Base-by-base conservation (phyloP, 2,797 vertebrate genomes). In the Tenualosa ilisha region DNA sequence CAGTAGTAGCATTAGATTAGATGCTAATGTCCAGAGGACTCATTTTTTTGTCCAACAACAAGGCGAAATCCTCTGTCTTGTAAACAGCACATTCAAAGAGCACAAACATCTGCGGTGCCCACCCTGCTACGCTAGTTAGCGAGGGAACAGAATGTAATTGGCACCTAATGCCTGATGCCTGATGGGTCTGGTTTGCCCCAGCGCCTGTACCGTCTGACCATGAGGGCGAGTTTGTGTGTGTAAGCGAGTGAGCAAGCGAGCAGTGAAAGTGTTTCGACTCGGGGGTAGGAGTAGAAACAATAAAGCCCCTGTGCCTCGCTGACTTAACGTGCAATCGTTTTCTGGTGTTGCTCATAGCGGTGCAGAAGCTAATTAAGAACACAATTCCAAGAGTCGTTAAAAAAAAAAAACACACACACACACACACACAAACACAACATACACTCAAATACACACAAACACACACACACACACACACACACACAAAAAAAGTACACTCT, bases 351-450 rank as follows among this genome's bases (percentile, higher is more conserved):
- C 26, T 37, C 65, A 17, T 13, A 17, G 65, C 26, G 26, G 12
- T 40, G 31, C 65, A 72, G 31, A 72, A 72, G 65, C 65, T 72
- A 3, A 72, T 72, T 37, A 72, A 37, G 31, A 72, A 72, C 65
- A 72, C 65, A 72, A 7, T 72, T 72, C 65, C 65, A 72, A 37
- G 31, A 15, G 26, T 37, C 31, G n/a, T 72, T 72, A 72, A 72
- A 72, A 72, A 5, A 12, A 5, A 65, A n/a, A 65, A 15, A 61
- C 22, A 9, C n/a, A 63, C 22, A 72, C 31, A 72, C 65, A 40
- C 31, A 72, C 3, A n/a, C 59, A 63, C 8, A 24, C 59, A 63
- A 22, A 24, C 59, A 63, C 22, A 11, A 61, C 59, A 26, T 13
- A 26, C 26, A 9, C 59, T n/a, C 59, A 63, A 2, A 6, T 7